Percentiles rank a stretch among this genome's conserved stretches.
phyloP scores from a whole-genome alignment of 2,113 vertebrate species.

The Pedetes capensis region DNA sequence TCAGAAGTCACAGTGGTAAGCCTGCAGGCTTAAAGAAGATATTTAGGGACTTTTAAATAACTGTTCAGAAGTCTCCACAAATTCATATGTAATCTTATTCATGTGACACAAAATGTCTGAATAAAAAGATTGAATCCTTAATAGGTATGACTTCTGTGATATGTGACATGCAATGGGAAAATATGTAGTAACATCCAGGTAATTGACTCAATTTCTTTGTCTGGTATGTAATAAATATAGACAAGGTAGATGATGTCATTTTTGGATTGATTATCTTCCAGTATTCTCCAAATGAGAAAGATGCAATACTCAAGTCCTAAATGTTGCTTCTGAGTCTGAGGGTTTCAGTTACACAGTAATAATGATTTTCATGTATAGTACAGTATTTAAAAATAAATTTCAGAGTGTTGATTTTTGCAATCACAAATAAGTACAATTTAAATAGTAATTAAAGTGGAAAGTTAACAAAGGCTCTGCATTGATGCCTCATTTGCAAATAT shows the following conservation, averaged over 20 bases:
- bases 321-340: background rate
- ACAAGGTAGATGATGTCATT: background rate
- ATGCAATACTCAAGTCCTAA: background rate
- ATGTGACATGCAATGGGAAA: background rate
- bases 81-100: background rate
- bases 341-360: background rate
- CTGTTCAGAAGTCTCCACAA: background rate
- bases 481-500: constrained; percentile 22
- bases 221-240: background rate
- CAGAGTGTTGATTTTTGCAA: constrained; percentile 42
- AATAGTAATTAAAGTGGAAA: constrained; percentile 58
- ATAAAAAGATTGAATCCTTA: constrained; percentile 7
- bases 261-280: background rate
- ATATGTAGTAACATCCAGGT: background rate
- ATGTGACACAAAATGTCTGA: background rate
- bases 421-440: constrained; percentile 51
- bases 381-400: constrained; percentile 40
- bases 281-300: background rate
- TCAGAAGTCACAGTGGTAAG: too few relatives aligned
- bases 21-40: too few relatives aligned
- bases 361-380: background rate
- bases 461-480: background rate
- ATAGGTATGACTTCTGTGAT: background rate
- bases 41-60: background rate
- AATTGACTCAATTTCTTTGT: background rate